phyloP scores from a whole-genome alignment of 1,140 invertebrate species.

The Teleopsis dalmanni region DNA sequence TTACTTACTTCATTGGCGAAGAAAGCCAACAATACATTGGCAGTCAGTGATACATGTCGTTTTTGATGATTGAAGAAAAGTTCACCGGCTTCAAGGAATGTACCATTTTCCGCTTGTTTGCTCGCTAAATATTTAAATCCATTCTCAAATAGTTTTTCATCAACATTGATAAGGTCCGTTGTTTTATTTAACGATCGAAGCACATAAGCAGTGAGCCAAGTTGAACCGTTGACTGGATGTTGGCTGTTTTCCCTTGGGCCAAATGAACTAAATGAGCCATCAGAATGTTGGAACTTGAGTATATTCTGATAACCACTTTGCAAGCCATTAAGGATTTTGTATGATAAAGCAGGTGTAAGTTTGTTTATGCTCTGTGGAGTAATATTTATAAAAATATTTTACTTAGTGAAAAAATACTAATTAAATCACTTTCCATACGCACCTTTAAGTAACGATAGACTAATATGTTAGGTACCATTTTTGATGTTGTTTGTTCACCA shows the following conservation, averaged over 20 bases:
- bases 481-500: conserved; percentile 92
- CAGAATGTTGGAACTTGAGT: conserved; percentile 76
- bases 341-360: conserved; percentile 52
- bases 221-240: conserved; percentile 60
- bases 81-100: conserved; percentile 74
- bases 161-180: conserved; percentile 68
- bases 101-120: conserved; percentile 73
- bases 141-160: conserved; percentile 60
- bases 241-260: conserved; percentile 48
- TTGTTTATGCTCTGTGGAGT: conserved; percentile 20
- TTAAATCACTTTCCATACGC: not conserved
- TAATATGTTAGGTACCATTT: conserved; percentile 84
- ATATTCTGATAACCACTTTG: conserved; percentile 91
- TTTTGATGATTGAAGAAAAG: conserved; percentile 59
- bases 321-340: conserved; percentile 66
- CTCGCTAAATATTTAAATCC: conserved; percentile 72
- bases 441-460: conserved; percentile 63
- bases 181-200: conserved; percentile 80
- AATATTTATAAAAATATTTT: not conserved
- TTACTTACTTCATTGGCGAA: conserved; percentile 54
- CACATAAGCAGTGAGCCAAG: conserved; percentile 94
- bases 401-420: not conserved
- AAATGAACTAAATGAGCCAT: conserved; percentile 94
- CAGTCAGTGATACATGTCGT: conserved; percentile 56
- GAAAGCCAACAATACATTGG: conserved; percentile 70